Percentiles rank a stretch among this genome's conserved stretches.
phyloP scores from a whole-genome alignment of 2,797 vertebrate species.

The Knipowitschia caucasica region DNA sequence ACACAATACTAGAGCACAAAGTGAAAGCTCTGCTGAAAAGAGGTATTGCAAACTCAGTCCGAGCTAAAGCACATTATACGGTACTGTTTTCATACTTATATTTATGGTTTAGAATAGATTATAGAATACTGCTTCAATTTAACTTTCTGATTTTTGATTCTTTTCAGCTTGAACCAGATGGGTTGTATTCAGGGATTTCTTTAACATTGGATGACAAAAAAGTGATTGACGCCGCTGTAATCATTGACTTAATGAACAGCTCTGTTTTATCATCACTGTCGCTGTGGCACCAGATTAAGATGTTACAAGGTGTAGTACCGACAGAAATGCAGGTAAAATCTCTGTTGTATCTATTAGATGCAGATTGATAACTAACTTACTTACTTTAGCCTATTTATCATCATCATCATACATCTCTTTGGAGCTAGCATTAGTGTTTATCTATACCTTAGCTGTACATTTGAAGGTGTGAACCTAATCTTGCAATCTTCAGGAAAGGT shows the following conservation, averaged over 20 bases:
- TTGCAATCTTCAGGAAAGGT: no score
- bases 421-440: no score
- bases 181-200: conserved; percentile 52
- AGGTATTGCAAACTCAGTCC: conserved; percentile 62
- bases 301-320: conserved; percentile 68
- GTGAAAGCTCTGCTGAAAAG: conserved; percentile 52
- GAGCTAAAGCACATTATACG: conserved; percentile 69
- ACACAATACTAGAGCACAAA: conserved; percentile 65
- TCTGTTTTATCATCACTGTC: conserved; percentile 48
- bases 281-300: conserved; percentile 68
- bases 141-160: conserved; percentile 12
- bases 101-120: no score
- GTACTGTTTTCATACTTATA: conserved; percentile 40
- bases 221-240: conserved; percentile 47
- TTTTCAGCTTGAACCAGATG: conserved; percentile 55
- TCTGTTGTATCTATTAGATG: background rate
- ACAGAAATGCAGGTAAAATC: conserved; percentile 64
- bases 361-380: background rate
- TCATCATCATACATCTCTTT: background rate
- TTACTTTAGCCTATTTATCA: no score
- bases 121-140: background rate
- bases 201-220: conserved; percentile 54
- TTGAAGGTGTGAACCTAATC: no score
- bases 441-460: no score
- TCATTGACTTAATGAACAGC: conserved; percentile 45